Percentiles rank a stretch among this genome's conserved stretches.
Conservation (phyloP, 2,888 invertebrate genomes). For the Dioctria linearis region DNA sequence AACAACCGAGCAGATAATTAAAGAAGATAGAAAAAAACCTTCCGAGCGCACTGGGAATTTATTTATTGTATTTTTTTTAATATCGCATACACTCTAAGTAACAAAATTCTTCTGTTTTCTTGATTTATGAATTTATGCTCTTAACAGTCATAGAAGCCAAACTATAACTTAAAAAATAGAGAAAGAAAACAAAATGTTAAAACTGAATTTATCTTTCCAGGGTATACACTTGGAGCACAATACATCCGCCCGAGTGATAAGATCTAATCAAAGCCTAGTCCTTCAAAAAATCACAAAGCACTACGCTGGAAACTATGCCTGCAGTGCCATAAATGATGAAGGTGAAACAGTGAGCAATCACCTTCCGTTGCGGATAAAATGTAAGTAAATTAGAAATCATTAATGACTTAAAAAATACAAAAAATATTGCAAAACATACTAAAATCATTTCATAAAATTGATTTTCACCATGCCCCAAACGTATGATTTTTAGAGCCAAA, state of each 20-base stretch:
- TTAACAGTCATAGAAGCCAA: too few species aligned
- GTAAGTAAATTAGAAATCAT: slow-evolving; percentile 75
- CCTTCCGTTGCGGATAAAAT: slow-evolving; percentile 87
- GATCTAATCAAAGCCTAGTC: slow-evolving; percentile 93
- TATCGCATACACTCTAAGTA: too few species aligned
- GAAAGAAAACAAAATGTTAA: too few species aligned
- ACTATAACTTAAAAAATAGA: background rate
- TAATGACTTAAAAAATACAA: background rate
- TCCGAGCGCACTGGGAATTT: background rate
- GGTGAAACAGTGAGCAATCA: slow-evolving; percentile 91
- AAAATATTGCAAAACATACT: background rate
- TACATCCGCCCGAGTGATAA: slow-evolving; percentile 88
- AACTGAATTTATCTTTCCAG: slow-evolving; percentile 72
- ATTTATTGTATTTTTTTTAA: background rate
- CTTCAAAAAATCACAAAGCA: slow-evolving; percentile 90
- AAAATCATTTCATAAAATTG: background rate
- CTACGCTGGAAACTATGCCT: slow-evolving; percentile 89
- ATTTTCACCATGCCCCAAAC: background rate
- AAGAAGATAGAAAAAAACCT: background rate
- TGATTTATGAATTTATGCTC: too few species aligned
- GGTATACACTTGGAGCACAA: slow-evolving; percentile 86
- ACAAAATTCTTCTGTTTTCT: too few species aligned
- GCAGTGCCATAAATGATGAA: slow-evolving; percentile 89
- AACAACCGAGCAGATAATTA: background rate
- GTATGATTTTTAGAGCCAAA: background rate